These are phyloP conservation scores for Hiodon tergisus DNA, from an alignment of 2,113 vertebrate genomes.

Conservation along the genomic window DNA sequence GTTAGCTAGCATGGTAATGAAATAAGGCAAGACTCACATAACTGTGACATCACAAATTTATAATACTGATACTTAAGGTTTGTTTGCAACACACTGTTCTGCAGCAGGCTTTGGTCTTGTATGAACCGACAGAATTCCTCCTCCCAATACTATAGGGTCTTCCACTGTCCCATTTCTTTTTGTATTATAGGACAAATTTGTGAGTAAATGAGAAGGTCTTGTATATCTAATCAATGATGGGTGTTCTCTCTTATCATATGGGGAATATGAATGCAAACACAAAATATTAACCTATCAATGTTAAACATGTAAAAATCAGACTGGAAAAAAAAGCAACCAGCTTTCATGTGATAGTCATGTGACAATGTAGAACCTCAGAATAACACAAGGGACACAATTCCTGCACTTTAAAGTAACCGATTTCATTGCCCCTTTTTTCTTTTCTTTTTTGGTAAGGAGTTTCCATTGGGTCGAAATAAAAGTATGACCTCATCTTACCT, in stretches of 20 bases:
- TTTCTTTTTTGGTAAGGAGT: slow-evolving; percentile 32
- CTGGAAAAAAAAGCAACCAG: slow-evolving; percentile 52
- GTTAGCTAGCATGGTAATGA: slow-evolving; percentile 80
- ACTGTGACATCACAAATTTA: slow-evolving; percentile 72
- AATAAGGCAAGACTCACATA: slow-evolving; percentile 88
- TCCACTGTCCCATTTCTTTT: slow-evolving; percentile 20
- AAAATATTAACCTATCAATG: slow-evolving; percentile 5
- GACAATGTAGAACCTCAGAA: slow-evolving; percentile 35
- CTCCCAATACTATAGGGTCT: slow-evolving; percentile 47
- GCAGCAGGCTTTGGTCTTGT: slow-evolving; percentile 80
- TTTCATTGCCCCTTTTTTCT: slow-evolving; percentile 28
- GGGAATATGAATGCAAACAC: background rate
- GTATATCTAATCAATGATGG: background rate
- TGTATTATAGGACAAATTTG: slow-evolving; percentile 20
- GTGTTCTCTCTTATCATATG: slow-evolving; percentile 12
- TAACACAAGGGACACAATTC: slow-evolving; percentile 43
- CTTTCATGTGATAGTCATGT: slow-evolving; percentile 21
- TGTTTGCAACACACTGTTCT: slow-evolving; percentile 69
- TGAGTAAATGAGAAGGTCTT: slow-evolving; percentile 8
- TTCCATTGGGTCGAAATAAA: slow-evolving; percentile 29
- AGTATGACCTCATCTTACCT: slow-evolving; percentile 33
- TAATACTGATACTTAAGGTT: slow-evolving; percentile 79
- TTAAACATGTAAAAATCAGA: background rate
- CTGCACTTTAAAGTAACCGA: slow-evolving; percentile 39
- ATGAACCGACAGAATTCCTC: slow-evolving; percentile 57